A percentile compares a stretch with the other conserved stretches of the same genome.
Evolutionary conservation across 2,888 invertebrate genomes (phyloP).

Genomic region (Drosophila sordidula): DNA sequence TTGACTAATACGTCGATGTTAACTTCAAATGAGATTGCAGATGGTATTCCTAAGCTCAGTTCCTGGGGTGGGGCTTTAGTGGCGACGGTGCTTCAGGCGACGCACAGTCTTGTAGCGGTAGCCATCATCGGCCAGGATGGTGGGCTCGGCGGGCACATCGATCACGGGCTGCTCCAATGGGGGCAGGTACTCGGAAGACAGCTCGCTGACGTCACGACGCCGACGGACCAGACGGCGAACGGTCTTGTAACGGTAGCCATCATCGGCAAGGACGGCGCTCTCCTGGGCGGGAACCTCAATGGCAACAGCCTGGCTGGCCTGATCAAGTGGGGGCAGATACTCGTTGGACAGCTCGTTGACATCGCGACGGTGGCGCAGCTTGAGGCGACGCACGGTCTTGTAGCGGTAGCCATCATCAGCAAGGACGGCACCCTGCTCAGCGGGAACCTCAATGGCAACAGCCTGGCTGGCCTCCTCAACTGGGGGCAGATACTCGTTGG

Average conservation of each 20-base stretch:
- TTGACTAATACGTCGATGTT: conserved; percentile 75
- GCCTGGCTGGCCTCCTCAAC: conserved; percentile 38
- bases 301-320: conserved; percentile 29
- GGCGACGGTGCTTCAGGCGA: conserved; percentile 70
- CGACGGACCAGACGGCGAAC: conserved; percentile 56
- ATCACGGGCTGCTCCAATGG: conserved; percentile 58
- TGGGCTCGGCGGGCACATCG: conserved; percentile 62
- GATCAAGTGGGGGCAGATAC: conserved; percentile 68
- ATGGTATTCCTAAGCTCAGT: conserved; percentile 43
- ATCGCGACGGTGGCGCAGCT: conserved; percentile 75
- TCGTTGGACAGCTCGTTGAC: conserved; percentile 65
- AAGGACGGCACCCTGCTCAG: conserved; percentile 42
- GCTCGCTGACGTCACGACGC: conserved; percentile 72
- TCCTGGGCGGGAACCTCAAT: conserved; percentile 40
- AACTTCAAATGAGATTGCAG: conserved; percentile 52
- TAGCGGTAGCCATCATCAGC: conserved; percentile 76
- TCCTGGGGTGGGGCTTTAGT: conserved; percentile 52
- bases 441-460: conserved; percentile 29
- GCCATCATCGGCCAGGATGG: conserved; percentile 68
- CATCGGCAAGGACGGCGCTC: conserved; percentile 49
- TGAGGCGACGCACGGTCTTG: conserved; percentile 73
- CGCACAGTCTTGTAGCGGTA: conserved; percentile 81
- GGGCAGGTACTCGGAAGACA: conserved; percentile 70
- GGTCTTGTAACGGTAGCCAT: conserved; percentile 75
- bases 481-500: conserved; percentile 74